Evolutionary conservation across 1,140 invertebrate species (phyloP).

Genomic region (Drusus annulatus): DNA sequence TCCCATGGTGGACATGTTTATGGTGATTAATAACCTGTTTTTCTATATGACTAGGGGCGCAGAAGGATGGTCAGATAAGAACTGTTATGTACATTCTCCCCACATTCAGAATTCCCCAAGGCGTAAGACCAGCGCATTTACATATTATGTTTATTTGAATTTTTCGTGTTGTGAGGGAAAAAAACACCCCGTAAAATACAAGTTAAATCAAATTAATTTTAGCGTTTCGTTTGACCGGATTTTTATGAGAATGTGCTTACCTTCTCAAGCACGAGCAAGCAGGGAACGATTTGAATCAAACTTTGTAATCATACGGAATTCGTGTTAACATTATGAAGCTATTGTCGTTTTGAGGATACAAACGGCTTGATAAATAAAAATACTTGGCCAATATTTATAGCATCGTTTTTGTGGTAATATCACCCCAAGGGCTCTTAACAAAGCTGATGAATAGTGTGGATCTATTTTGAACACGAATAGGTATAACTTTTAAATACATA

Average conservation of each 20-base stretch:
- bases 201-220: conserved; percentile 1
- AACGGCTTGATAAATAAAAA: no score
- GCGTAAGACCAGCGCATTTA: conserved; percentile 13
- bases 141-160: conserved; percentile 32
- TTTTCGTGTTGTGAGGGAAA: conserved; percentile 29
- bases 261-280: no score
- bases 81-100: neutral
- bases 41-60: conserved; percentile 41
- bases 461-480: no score
- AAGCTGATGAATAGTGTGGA: no score
- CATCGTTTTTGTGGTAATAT: no score
- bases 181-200: conserved; percentile 16
- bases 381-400: no score
- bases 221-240: neutral
- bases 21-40: conserved; percentile 59
- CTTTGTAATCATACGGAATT: no score
- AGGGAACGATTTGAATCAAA: no score
- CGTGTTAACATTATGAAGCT: no score
- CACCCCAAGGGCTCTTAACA: no score
- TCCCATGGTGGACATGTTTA: conserved; percentile 54
- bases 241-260: neutral
- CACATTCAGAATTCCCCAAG: neutral
- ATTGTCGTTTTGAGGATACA: no score
- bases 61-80: conserved; percentile 25
- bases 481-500: no score